Base-by-base conservation (phyloP, 1,140 invertebrate species). In the Zophobas atratus region DNA sequence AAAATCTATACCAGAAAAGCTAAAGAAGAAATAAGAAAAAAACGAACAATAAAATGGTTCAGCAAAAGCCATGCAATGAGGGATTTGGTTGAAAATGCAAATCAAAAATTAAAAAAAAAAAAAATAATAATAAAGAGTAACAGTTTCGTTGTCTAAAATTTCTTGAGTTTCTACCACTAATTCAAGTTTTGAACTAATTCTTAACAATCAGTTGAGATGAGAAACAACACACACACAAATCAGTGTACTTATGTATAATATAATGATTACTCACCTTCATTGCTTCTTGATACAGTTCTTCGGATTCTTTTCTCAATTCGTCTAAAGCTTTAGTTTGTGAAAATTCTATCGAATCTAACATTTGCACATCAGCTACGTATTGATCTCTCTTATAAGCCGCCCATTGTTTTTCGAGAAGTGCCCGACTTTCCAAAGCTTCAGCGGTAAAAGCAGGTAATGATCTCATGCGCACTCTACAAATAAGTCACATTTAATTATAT, bases 221-320 rank as follows among this genome's bases (percentile, higher is more conserved):
- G 20, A 20, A 20, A 20, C 20, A 20, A 20, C 20, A 20, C 20
- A 20, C 20, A 20, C 20, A 20, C 20, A 20, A 20, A 20, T 20
- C 20, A 20, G 20, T 20, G 20, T 20, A 20, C 20, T 20, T 20
- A 20, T 20, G 20, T 71, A 46, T 46, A 32, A 71, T 20, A 4
- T 43, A 67, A 34, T 43, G 36, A 43, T 20, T 20, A 34, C 71
- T 88, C 6, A 95, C 93, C 89, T 92, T 89, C 81, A 97, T 91
- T 6, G 96, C 96, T 85, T 92, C 92, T 84, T 92, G 88, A 84
- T 97, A 98, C 0, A 98, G 87, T 48, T 95, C 92, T 84, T 95
- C 92, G 0, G 95, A 97, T 82, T 92, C 94, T 39, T 88, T 87
- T 82, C 91, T 89, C 0, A 98, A 86, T 84, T 94, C 93, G 71